Evolutionary conservation across 1,140 invertebrate species (phyloP).

Genomic region (Hypothenemus hampei): DNA sequence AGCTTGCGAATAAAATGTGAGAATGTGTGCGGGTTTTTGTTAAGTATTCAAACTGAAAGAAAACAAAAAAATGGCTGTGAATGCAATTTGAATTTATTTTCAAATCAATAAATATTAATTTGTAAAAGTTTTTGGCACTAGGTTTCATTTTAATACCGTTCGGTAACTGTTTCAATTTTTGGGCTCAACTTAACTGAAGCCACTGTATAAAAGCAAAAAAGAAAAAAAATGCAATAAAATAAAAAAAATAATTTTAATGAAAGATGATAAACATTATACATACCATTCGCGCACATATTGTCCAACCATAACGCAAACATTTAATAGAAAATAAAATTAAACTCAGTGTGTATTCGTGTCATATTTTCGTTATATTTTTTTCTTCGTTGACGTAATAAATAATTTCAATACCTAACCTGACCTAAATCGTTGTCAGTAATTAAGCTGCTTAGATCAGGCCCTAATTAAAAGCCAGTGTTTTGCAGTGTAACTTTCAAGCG

Average conservation of each 20-base stretch:
- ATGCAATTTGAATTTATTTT: no score
- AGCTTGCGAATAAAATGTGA: no score
- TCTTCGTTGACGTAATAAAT: background rate
- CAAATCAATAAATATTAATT: no score
- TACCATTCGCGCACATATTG: slow-evolving; percentile 44
- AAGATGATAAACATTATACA: slow-evolving; percentile 41
- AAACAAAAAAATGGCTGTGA: no score
- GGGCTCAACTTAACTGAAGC: slow-evolving; percentile 41
- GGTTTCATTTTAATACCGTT: slow-evolving; percentile 41
- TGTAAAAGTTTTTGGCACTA: no score
- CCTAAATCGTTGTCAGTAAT: no score
- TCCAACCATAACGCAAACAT: slow-evolving; percentile 45
- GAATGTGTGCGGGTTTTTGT: no score
- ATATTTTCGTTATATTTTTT: slow-evolving; percentile 32
- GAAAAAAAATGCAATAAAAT: slow-evolving; percentile 15
- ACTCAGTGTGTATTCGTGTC: slow-evolving; percentile 42
- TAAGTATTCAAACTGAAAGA: no score
- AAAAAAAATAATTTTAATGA: slow-evolving; percentile 16
- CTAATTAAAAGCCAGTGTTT: no score
- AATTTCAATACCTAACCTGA: no score
- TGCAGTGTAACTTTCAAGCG: background rate
- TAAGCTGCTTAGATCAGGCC: no score
- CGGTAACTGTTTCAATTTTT: slow-evolving; percentile 42
- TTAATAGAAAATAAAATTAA: slow-evolving; percentile 42
- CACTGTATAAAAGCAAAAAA: slow-evolving; percentile 28